phyloP scores from a whole-genome alignment of 1,140 invertebrate genomes.

The Drosophila arawakana region DNA sequence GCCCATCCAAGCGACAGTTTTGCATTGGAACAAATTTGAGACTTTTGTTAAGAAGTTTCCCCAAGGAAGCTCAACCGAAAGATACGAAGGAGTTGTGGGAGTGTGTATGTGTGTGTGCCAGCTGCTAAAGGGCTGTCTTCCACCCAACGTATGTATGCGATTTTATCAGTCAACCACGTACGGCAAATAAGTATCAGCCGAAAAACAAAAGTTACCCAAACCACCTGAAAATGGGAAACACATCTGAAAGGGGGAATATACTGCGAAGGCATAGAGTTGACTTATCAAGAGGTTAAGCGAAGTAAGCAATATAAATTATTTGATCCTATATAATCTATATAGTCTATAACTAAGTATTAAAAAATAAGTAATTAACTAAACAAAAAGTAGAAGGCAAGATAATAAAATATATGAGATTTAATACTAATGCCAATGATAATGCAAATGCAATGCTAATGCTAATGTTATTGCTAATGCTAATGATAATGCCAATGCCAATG shows the following conservation, averaged over 20 bases:
- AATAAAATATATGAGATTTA: too few relatives aligned
- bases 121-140: constrained; percentile 16
- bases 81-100: constrained; percentile 30
- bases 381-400: too few relatives aligned
- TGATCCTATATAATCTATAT: too few relatives aligned
- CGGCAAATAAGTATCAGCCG: constrained; percentile 48
- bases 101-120: constrained; percentile 10
- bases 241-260: not conserved
- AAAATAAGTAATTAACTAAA: too few relatives aligned
- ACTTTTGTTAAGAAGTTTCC: constrained; percentile 73
- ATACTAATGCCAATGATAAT: too few relatives aligned
- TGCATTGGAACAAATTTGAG: constrained; percentile 81
- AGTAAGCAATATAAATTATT: not conserved
- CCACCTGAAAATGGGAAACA: not conserved
- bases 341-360: too few relatives aligned
- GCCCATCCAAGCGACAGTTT: constrained; percentile 77
- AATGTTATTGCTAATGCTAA: too few relatives aligned
- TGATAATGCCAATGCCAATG: too few relatives aligned
- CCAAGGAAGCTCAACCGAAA: not conserved
- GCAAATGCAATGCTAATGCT: too few relatives aligned
- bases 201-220: constrained; percentile 37
- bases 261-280: not conserved
- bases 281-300: not conserved
- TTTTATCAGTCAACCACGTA: constrained; percentile 67
- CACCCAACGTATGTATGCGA: constrained; percentile 24